Evolutionary conservation across 1,140 invertebrate species (phyloP).

Genomic region (Panagrolaimus sp.): DNA sequence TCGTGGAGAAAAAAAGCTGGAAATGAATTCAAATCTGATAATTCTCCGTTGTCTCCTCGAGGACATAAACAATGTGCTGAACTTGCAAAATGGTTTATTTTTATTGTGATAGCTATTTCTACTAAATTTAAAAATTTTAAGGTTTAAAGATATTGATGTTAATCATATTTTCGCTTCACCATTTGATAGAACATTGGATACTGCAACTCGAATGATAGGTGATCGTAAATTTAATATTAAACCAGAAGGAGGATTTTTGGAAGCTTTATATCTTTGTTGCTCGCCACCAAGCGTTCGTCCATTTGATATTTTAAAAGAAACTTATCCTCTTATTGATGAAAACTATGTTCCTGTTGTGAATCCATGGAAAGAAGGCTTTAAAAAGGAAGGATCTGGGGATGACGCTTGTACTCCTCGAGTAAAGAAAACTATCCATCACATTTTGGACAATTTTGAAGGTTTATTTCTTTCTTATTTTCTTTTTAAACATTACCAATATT

Average conservation of each 20-base stretch:
- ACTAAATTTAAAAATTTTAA: neutral
- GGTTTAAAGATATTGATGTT: conserved; percentile 12
- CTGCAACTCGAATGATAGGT: conserved; percentile 3
- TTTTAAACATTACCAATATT: too few species aligned
- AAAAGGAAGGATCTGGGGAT: neutral
- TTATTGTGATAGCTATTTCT: neutral
- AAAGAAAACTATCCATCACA: neutral
- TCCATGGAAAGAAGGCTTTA: conserved; percentile 11
- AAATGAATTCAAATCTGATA: neutral
- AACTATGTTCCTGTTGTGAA: conserved; percentile 4
- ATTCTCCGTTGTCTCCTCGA: neutral
- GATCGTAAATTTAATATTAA: neutral
- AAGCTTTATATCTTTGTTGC: conserved; percentile 13
- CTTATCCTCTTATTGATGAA: neutral
- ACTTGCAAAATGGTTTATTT: neutral
- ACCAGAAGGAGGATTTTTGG: conserved; percentile 8
- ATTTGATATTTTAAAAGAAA: conserved; percentile 5
- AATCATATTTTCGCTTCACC: conserved; percentile 15
- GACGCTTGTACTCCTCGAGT: neutral
- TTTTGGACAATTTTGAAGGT: neutral
- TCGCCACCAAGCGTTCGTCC: neutral
- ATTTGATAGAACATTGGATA: conserved; percentile 14
- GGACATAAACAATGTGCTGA: conserved; percentile 5
- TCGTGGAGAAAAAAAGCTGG: conserved; percentile 6
- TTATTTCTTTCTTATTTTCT: too few species aligned